A percentile compares a stretch with the other conserved stretches of the same genome.
These are phyloP conservation scores for Pollachius pollachius DNA, from an alignment of 2,113 vertebrate species.

Conservation along the genomic window DNA sequence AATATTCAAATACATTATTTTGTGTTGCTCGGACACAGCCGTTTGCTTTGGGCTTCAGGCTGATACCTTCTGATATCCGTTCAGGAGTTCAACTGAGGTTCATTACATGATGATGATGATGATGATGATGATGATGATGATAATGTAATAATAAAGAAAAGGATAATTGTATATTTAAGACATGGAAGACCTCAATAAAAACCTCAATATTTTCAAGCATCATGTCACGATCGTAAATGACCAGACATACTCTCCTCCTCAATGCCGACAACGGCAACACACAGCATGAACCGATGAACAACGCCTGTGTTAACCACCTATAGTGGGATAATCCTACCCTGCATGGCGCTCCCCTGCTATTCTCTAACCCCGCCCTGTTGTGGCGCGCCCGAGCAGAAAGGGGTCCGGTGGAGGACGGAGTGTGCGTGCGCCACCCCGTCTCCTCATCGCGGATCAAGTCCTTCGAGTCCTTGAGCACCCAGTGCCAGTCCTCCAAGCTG, in stretches of 20 bases:
- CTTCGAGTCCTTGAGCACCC: slow-evolving; percentile 89
- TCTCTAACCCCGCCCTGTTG: not conserved
- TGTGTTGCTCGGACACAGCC: too few relatives aligned
- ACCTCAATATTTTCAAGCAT: too few relatives aligned
- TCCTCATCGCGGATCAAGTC: slow-evolving; percentile 90
- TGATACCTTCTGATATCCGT: not conserved
- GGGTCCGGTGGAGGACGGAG: slow-evolving; percentile 80
- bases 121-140: too few relatives aligned
- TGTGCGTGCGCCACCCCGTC: slow-evolving; percentile 79
- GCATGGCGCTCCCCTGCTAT: not conserved
- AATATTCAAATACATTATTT: too few relatives aligned
- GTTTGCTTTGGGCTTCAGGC: too few relatives aligned
- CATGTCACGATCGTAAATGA: not conserved
- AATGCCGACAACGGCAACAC: too few relatives aligned
- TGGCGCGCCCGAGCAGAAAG: slow-evolving; percentile 66
- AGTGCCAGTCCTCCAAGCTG: slow-evolving; percentile 85
- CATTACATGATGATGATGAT: too few relatives aligned
- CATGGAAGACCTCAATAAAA: too few relatives aligned
- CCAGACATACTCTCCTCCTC: not conserved
- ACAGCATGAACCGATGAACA: not conserved
- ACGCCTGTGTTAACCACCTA: too few relatives aligned
- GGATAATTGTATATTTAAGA: too few relatives aligned
- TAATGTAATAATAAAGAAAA: too few relatives aligned
- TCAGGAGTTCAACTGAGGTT: not conserved
- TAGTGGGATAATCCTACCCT: too few relatives aligned